These are phyloP conservation scores for Belonocnema kinseyi DNA, from an alignment of 1,140 invertebrate genomes.

Conservation along the genomic window DNA sequence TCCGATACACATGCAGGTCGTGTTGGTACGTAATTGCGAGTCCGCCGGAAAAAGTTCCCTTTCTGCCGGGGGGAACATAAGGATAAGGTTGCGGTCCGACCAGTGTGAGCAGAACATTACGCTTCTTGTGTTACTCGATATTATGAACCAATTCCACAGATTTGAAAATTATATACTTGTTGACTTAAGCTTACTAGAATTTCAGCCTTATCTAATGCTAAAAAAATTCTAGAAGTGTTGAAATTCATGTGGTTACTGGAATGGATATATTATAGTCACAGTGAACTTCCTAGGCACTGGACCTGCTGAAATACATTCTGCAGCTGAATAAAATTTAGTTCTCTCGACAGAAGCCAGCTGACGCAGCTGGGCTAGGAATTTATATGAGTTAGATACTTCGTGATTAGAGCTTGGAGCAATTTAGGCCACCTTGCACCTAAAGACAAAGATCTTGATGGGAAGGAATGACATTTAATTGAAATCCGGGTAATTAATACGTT, in stretches of 20 bases:
- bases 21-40: conserved; percentile 37
- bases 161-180: too few species aligned
- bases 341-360: neutral
- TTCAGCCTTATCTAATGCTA: too few species aligned
- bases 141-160: neutral
- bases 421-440: conserved; percentile 18
- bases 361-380: neutral
- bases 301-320: too few species aligned
- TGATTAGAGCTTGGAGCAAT: neutral
- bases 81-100: conserved; percentile 51
- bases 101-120: conserved; percentile 45
- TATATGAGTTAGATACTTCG: conserved; percentile 1
- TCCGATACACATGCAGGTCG: conserved; percentile 35
- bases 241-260: too few species aligned
- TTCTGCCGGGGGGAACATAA: conserved; percentile 24
- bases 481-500: conserved; percentile 38
- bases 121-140: conserved; percentile 56
- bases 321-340: neutral
- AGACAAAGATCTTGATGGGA: neutral
- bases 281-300: too few species aligned
- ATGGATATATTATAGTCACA: too few species aligned
- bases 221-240: too few species aligned
- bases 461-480: conserved; percentile 39
- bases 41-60: conserved; percentile 34
- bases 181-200: too few species aligned